phyloP scores from a whole-genome alignment of 1,140 invertebrate genomes.

The Calephelis nemesis region DNA sequence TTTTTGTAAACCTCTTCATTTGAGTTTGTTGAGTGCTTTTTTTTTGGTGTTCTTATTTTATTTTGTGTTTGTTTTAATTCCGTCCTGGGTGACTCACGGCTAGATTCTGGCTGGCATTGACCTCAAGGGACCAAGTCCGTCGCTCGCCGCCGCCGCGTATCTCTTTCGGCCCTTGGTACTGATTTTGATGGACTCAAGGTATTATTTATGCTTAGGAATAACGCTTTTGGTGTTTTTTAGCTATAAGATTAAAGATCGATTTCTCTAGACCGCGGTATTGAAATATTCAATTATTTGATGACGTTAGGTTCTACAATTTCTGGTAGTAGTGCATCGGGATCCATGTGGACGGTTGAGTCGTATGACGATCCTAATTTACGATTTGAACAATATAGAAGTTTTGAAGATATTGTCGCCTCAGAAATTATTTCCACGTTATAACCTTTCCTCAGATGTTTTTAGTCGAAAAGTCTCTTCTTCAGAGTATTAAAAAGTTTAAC shows the following conservation, averaged over 20 bases:
- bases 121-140: constrained; percentile 47
- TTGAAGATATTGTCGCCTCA: constrained; percentile 49
- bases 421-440: too few relatives aligned
- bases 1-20: neutral
- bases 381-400: constrained; percentile 57
- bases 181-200: constrained; percentile 43
- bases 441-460: too few relatives aligned
- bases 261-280: constrained; percentile 63
- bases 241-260: constrained; percentile 37
- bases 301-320: constrained; percentile 43
- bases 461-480: too few relatives aligned
- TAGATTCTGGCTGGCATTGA: constrained; percentile 67
- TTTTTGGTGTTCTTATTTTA: constrained; percentile 38
- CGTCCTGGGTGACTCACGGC: constrained; percentile 39
- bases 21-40: constrained; percentile 17
- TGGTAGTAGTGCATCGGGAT: constrained; percentile 31
- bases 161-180: constrained; percentile 77
- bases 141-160: constrained; percentile 64
- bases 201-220: constrained; percentile 24
- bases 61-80: constrained; percentile 36
- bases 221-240: constrained; percentile 17
- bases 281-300: constrained; percentile 59
- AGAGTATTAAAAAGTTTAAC: too few relatives aligned
- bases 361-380: constrained; percentile 37
- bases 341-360: constrained; percentile 54